Evolutionary conservation across 1,140 invertebrate genomes (phyloP).

Genomic region (Diorhabda carinulata): DNA sequence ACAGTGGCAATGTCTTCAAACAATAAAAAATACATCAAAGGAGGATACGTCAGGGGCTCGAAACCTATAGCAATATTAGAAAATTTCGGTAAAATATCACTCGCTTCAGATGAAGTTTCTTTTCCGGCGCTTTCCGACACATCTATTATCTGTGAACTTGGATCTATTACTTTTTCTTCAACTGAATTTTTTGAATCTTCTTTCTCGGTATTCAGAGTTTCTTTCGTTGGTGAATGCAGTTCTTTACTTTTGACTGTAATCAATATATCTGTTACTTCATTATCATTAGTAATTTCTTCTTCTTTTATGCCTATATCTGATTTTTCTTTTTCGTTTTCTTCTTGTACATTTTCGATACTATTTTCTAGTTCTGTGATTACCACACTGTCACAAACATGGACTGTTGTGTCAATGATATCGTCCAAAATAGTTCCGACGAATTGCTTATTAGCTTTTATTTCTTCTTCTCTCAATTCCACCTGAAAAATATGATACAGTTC

Average conservation of each 20-base stretch:
- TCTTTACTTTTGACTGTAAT: neutral
- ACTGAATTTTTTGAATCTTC: neutral
- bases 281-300: neutral
- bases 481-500: neutral
- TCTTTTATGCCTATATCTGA: constrained; percentile 4
- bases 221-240: neutral
- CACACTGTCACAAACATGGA: constrained; percentile 30
- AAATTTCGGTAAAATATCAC: too few relatives aligned
- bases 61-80: constrained; percentile 7
- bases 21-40: constrained; percentile 30
- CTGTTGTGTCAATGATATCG: constrained; percentile 25
- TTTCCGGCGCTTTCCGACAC: too few relatives aligned
- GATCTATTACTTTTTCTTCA: too few relatives aligned
- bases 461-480: neutral
- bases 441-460: constrained; percentile 7
- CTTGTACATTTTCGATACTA: constrained; percentile 4
- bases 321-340: neutral
- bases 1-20: constrained; percentile 35
- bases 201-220: neutral
- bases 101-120: too few relatives aligned
- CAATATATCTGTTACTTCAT: neutral
- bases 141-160: too few relatives aligned
- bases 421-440: neutral
- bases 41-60: constrained; percentile 11
- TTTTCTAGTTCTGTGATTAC: constrained; percentile 21